Evolutionary conservation across 2,888 invertebrate species (phyloP).

Genomic region (Trachelus troglodyta): DNA sequence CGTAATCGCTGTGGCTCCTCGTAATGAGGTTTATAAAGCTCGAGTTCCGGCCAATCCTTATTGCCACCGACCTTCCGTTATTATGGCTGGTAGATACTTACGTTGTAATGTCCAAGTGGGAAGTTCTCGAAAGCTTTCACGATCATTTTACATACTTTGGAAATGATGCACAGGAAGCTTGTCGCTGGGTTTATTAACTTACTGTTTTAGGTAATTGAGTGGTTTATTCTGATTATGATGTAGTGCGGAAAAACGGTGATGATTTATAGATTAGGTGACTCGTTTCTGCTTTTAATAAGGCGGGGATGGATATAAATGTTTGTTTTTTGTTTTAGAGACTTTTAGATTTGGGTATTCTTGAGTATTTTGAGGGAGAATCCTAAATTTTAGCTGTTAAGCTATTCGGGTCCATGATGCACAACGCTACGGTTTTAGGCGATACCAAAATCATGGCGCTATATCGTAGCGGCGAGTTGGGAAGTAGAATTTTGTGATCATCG

Average conservation of each 20-base stretch:
- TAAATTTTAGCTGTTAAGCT: not conserved
- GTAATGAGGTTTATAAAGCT: not conserved
- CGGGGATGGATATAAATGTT: not conserved
- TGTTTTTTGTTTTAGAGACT: not conserved
- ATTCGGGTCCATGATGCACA: not conserved
- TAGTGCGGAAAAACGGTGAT: not conserved
- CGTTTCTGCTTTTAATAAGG: not conserved
- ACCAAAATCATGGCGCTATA: too few species aligned
- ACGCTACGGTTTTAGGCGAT: too few species aligned
- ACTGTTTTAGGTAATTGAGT: not conserved
- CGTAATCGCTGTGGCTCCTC: not conserved
- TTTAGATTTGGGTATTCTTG: not conserved
- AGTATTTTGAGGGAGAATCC: too few species aligned
- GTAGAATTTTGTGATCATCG: too few species aligned
- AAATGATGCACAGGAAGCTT: not conserved
- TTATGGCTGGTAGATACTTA: not conserved
- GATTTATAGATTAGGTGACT: not conserved
- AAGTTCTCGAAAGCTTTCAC: not conserved
- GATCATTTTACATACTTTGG: not conserved
- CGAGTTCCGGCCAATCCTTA: not conserved
- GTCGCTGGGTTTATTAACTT: not conserved
- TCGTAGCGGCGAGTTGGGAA: too few species aligned
- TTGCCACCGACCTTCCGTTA: not conserved
- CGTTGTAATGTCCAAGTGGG: not conserved
- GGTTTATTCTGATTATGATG: not conserved